These are phyloP conservation scores for Clarias pachynema DNA, from an alignment of 2,797 vertebrate genomes.

Conservation along the genomic window DNA sequence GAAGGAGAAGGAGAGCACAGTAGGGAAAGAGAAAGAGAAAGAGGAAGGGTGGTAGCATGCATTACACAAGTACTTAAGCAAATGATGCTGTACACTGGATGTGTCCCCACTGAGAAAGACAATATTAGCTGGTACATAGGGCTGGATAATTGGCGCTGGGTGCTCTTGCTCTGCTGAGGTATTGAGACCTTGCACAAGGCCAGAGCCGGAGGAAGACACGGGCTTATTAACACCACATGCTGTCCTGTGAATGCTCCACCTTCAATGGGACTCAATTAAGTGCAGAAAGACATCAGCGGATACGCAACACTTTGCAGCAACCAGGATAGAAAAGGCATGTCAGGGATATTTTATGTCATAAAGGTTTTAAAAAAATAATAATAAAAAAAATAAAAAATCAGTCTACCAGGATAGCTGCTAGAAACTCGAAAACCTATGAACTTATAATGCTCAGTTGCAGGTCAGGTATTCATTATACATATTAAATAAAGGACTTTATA, in stretches of 20 bases:
- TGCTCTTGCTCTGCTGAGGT: constrained; percentile 35
- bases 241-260: constrained; percentile 30
- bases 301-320: constrained; percentile 12
- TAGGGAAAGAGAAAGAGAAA: constrained; percentile 3
- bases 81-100: constrained; percentile 41
- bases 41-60: constrained; percentile 14
- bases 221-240: constrained; percentile 44
- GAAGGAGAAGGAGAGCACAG: constrained; percentile 17
- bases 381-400: neutral
- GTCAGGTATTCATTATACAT: neutral
- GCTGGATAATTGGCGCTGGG: constrained; percentile 46
- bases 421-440: neutral
- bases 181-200: constrained; percentile 31
- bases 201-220: constrained; percentile 29
- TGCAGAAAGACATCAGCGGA: constrained; percentile 30
- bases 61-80: constrained; percentile 51
- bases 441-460: neutral
- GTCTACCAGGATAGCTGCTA: neutral
- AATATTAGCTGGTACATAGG: constrained; percentile 49
- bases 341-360: neutral
- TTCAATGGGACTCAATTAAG: constrained; percentile 42
- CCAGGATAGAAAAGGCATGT: constrained; percentile 12
- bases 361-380: neutral
- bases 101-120: constrained; percentile 47
- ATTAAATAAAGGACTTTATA: neutral